Evolutionary conservation across 2,113 vertebrate species (phyloP).

Genomic region (Dicrurus megarhynchus): DNA sequence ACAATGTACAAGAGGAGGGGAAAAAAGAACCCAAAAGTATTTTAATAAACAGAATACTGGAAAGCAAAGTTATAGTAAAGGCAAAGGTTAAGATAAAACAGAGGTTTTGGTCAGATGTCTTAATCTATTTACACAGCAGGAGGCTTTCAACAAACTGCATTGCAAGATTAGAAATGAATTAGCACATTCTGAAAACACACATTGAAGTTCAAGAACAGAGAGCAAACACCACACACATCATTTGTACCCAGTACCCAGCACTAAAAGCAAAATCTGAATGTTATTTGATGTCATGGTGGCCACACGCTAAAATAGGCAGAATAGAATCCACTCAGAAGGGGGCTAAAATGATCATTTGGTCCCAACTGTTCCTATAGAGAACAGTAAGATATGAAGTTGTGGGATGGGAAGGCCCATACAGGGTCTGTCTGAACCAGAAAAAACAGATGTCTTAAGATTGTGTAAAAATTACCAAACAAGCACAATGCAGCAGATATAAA

Average conservation of each 20-base stretch:
- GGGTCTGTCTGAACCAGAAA: background rate
- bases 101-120: background rate
- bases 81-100: background rate
- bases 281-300: background rate
- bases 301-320: background rate
- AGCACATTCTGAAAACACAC: background rate
- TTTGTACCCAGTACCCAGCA: background rate
- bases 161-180: background rate
- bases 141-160: background rate
- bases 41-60: background rate
- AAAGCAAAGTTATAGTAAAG: background rate
- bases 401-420: background rate
- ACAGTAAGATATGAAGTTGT: background rate
- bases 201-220: background rate
- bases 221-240: background rate
- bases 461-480: background rate
- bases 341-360: background rate
- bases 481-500: background rate
- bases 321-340: background rate
- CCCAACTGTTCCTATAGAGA: background rate
- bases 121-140: background rate
- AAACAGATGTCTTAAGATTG: background rate
- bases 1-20: background rate
- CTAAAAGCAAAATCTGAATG: background rate
- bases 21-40: rapidly evolving